Percentiles rank a stretch among this genome's conserved stretches.
Evolutionary conservation across 2,888 invertebrate genomes (phyloP).

Genomic region (Corbicula japonica): DNA sequence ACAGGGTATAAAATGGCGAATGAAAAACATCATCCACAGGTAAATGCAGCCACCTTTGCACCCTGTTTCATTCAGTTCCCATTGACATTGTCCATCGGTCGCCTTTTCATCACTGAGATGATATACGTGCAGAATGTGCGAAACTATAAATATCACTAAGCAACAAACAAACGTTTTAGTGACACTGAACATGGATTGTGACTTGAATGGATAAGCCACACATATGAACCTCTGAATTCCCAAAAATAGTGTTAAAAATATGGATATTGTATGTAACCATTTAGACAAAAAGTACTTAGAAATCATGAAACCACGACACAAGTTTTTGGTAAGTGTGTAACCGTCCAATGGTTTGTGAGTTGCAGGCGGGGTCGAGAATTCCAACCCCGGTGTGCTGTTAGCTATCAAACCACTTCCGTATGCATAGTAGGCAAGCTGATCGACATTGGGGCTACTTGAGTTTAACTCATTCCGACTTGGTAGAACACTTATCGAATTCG

Average conservation of each 20-base stretch:
- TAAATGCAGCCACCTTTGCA: slow-evolving; percentile 21
- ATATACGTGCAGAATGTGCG: slow-evolving; percentile 37
- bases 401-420: no score
- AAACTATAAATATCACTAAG: slow-evolving; percentile 12
- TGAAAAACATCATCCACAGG: slow-evolving; percentile 17
- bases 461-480: no score
- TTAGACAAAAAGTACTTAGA: slow-evolving; percentile 55
- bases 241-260: slow-evolving; percentile 64
- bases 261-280: slow-evolving; percentile 64
- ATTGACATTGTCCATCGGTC: slow-evolving; percentile 22
- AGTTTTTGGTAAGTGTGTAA: background rate
- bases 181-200: slow-evolving; percentile 9
- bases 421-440: no score
- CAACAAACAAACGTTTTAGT: slow-evolving; percentile 9
- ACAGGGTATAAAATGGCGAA: slow-evolving; percentile 38
- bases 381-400: no score
- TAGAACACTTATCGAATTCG: no score
- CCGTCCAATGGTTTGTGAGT: background rate
- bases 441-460: no score
- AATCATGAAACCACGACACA: slow-evolving; percentile 49
- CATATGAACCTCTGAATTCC: slow-evolving; percentile 59
- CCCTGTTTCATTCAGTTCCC: slow-evolving; percentile 6
- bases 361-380: no score
- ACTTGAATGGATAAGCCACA: slow-evolving; percentile 35
- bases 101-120: slow-evolving; percentile 32